These are phyloP conservation scores for Spodoptera frugiperda DNA, from an alignment of 1,140 invertebrate genomes.

Conservation along the genomic window DNA sequence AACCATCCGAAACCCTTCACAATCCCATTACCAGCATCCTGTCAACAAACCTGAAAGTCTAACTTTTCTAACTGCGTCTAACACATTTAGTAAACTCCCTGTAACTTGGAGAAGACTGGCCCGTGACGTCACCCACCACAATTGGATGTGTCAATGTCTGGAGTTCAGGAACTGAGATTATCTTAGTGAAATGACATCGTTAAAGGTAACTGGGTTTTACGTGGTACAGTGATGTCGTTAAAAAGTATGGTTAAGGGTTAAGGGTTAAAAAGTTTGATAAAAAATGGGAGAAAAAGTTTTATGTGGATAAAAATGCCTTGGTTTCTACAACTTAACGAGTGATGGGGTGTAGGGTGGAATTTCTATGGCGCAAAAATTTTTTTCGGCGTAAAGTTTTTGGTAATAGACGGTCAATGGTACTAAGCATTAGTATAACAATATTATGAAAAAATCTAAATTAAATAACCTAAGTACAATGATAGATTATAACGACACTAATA, in stretches of 20 bases:
- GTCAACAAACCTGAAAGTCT: not conserved
- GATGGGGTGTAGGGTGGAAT: too few relatives aligned
- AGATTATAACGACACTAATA: too few relatives aligned
- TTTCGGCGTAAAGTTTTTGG: too few relatives aligned
- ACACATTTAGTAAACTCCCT: slow-evolving; percentile 28
- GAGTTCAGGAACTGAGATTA: slow-evolving; percentile 3
- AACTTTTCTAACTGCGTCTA: slow-evolving; percentile 31
- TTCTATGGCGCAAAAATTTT: too few relatives aligned
- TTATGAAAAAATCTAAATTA: too few relatives aligned
- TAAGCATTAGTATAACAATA: too few relatives aligned
- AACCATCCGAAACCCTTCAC: not conserved
- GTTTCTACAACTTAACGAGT: too few relatives aligned
- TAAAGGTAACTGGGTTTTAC: not conserved
- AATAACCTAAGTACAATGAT: too few relatives aligned
- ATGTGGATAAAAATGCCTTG: too few relatives aligned
- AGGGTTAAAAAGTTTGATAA: too few relatives aligned
- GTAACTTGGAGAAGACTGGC: slow-evolving; percentile 11
- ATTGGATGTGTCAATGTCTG: slow-evolving; percentile 20
- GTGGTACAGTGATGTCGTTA: slow-evolving; percentile 5
- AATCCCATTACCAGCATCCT: slow-evolving; percentile 2
- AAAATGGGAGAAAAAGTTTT: too few relatives aligned
- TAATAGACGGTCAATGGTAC: too few relatives aligned
- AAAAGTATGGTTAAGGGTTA: not conserved
- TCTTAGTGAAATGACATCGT: slow-evolving; percentile 17
- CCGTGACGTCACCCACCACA: slow-evolving; percentile 31